Conservation (phyloP, 2,888 invertebrate species). For the Drosophila fungiperda region DNA sequence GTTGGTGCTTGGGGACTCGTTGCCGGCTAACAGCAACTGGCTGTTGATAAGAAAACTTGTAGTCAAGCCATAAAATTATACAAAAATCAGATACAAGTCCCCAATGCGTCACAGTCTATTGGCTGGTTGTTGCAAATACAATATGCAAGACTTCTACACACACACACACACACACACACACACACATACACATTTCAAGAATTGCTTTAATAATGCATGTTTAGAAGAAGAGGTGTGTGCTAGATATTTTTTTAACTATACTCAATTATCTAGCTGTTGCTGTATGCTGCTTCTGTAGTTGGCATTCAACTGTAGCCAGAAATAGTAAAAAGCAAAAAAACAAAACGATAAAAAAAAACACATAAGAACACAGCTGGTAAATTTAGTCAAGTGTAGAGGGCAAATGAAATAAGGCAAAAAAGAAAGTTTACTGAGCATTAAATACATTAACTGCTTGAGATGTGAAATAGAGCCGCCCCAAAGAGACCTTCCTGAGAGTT, state of each 20-base stretch:
- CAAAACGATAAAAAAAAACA: neutral
- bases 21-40: slow-evolving; percentile 8
- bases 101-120: slow-evolving; percentile 14
- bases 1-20: slow-evolving; percentile 1
- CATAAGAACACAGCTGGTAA: slow-evolving; percentile 46
- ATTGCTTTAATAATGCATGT: slow-evolving; percentile 36
- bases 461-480: slow-evolving; percentile 21
- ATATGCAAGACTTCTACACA: slow-evolving; percentile 12
- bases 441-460: slow-evolving; percentile 15
- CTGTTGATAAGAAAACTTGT: slow-evolving; percentile 30
- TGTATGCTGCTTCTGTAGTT: slow-evolving; percentile 2
- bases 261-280: slow-evolving; percentile 20
- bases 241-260: slow-evolving; percentile 14
- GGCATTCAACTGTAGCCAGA: slow-evolving; percentile 17
- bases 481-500: slow-evolving; percentile 58
- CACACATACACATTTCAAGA: slow-evolving; percentile 6
- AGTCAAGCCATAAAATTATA: slow-evolving; percentile 2
- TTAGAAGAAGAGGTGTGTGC: slow-evolving; percentile 1
- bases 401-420: slow-evolving; percentile 27
- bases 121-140: slow-evolving; percentile 13
- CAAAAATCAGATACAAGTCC: slow-evolving; percentile 10
- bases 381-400: slow-evolving; percentile 68
- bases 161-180: neutral
- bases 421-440: slow-evolving; percentile 33
- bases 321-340: slow-evolving; percentile 3